These are phyloP conservation scores for Cyanoderma ruficeps DNA, from an alignment of 2,113 vertebrate genomes.

Conservation along the genomic window DNA sequence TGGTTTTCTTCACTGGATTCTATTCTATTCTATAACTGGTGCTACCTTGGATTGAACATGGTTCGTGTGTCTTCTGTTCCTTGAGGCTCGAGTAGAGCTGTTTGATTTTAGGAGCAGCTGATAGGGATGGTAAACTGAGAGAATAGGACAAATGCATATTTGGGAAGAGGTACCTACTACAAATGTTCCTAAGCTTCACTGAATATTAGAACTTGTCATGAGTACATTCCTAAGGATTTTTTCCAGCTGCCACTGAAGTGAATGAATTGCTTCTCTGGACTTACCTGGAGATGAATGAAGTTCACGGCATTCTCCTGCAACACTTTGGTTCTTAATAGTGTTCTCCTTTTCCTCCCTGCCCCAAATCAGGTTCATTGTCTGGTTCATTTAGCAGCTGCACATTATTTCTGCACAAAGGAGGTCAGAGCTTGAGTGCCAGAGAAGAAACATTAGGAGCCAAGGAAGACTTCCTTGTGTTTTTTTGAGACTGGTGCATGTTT, in stretches of 20 bases:
- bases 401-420: not conserved
- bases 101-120: not conserved
- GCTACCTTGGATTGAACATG: rapidly evolving
- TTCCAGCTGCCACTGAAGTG: not conserved
- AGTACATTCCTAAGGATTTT: not conserved
- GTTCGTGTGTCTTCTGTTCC: not conserved
- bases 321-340: not conserved
- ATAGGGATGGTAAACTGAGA: not conserved
- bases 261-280: not conserved
- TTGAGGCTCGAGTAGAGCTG: not conserved
- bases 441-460: not conserved
- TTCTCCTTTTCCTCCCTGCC: not conserved
- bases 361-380: not conserved
- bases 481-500: not conserved
- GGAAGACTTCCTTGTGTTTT: not conserved
- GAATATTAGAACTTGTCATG: not conserved
- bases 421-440: not conserved
- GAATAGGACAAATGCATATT: not conserved
- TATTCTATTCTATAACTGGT: not conserved
- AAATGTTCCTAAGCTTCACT: not conserved
- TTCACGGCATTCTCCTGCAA: not conserved
- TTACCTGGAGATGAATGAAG: not conserved
- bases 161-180: not conserved
- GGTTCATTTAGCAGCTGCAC: not conserved
- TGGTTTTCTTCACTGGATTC: not conserved